phyloP scores from a whole-genome alignment of 2,113 vertebrate species.

The Myocastor coypus region DNA sequence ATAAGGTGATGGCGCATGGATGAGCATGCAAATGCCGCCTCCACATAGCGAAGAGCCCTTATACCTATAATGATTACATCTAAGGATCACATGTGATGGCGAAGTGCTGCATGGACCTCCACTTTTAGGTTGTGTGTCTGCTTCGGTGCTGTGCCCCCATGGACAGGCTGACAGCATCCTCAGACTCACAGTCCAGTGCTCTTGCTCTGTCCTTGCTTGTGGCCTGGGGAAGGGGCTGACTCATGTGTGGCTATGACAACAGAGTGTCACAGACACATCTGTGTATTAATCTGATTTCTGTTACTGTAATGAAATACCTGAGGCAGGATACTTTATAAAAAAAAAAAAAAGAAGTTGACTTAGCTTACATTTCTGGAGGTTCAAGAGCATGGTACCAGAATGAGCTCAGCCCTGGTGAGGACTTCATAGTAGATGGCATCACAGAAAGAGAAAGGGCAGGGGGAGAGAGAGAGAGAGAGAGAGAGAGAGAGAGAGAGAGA shows the following conservation, averaged over 20 bases:
- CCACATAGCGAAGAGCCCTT: background rate
- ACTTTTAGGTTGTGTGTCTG: too few relatives aligned
- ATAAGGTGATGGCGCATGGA: background rate
- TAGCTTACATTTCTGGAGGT: too few relatives aligned
- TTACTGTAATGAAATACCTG: too few relatives aligned
- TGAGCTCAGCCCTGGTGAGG: background rate
- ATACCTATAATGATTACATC: too few relatives aligned
- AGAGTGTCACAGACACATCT: too few relatives aligned
- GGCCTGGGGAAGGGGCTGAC: too few relatives aligned
- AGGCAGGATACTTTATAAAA: too few relatives aligned
- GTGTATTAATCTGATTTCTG: too few relatives aligned
- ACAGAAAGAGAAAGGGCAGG: background rate
- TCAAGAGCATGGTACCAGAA: too few relatives aligned
- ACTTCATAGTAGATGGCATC: background rate
- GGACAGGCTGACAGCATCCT: background rate
- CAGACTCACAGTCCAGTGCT: background rate
- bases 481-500: background rate
- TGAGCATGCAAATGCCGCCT: background rate
- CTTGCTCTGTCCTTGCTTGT: fast-evolving
- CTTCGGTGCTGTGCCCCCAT: background rate
- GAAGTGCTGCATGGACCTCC: background rate
- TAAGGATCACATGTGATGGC: background rate
- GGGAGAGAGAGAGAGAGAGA: background rate
- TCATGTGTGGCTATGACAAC: too few relatives aligned
- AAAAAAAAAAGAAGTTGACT: too few relatives aligned